Percentiles rank a stretch among this genome's conserved stretches.
Conservation (phyloP, 1,140 invertebrate species). For the Temnothorax nylanderi region DNA sequence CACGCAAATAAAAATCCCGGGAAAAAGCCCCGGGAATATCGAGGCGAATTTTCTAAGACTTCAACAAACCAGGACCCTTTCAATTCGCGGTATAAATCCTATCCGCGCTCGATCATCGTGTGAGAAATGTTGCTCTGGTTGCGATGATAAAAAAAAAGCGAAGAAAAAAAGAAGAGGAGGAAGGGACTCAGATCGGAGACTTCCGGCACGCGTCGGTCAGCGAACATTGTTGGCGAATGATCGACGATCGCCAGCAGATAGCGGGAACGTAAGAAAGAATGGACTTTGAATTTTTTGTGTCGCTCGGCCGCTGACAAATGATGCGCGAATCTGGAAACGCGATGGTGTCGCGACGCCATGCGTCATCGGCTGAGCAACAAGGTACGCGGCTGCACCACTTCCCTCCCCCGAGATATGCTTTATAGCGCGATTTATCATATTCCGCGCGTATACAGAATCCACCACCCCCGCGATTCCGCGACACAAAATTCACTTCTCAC, state of each 20-base stretch:
- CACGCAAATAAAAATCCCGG: background rate
- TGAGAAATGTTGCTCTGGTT: conserved; percentile 44
- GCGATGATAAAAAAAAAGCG: background rate
- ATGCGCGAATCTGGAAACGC: conserved; percentile 58
- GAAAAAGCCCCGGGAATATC: background rate
- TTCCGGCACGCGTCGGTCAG: conserved; percentile 56
- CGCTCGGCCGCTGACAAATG: conserved; percentile 51
- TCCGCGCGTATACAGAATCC: conserved; percentile 30
- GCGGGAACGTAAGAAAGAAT: conserved; percentile 57
- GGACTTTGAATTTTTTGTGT: conserved; percentile 61
- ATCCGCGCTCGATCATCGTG: conserved; percentile 31
- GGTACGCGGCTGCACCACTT: conserved; percentile 11
- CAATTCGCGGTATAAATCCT: conserved; percentile 54
- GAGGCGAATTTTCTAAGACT: background rate
- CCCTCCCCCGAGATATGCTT: conserved; percentile 39
- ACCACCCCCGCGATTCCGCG: conserved; percentile 28
- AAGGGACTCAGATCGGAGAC: conserved; percentile 52
- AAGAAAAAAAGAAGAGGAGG: background rate
- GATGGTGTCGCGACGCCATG: conserved; percentile 55
- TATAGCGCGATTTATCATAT: conserved; percentile 63
- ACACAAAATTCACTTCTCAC: conserved; percentile 27
- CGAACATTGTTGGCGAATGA: conserved; percentile 57
- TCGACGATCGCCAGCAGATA: conserved; percentile 51
- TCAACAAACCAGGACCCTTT: conserved; percentile 18
- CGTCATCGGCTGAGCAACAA: conserved; percentile 58